Evolutionary conservation across 2,113 vertebrate genomes (phyloP).

Genomic region (Stigmatopora nigra): DNA sequence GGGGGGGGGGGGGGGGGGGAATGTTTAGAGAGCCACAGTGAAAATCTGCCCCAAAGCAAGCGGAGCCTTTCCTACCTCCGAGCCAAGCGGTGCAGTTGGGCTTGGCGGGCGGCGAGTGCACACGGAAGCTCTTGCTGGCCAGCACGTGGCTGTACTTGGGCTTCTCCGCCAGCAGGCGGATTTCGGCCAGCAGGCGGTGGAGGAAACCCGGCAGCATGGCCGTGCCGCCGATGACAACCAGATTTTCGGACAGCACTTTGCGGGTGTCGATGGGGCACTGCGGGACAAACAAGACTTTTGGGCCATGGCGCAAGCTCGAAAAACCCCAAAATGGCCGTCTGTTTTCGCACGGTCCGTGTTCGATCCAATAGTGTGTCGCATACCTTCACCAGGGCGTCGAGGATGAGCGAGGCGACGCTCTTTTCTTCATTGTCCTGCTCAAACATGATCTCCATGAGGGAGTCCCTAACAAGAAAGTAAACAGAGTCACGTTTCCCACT

Average conservation of each 20-base stretch:
- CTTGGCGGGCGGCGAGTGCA: constrained; percentile 90
- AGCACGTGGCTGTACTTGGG: constrained; percentile 84
- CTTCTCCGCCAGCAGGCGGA: constrained; percentile 87
- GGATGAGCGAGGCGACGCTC: constrained; percentile 87
- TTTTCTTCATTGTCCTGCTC: constrained; percentile 98
- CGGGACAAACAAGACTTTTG: no score
- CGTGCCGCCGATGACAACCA: constrained; percentile 90
- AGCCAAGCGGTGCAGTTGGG: constrained; percentile 96
- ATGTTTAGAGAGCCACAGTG: neutral
- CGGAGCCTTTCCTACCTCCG: constrained; percentile 75
- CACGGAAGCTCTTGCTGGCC: constrained; percentile 83
- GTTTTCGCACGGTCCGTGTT: no score
- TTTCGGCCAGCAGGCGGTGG: constrained; percentile 88
- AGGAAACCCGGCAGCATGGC: constrained; percentile 93
- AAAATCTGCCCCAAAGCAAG: neutral
- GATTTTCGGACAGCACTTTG: constrained; percentile 90
- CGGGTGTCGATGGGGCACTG: constrained; percentile 95
- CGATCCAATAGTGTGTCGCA: neutral
- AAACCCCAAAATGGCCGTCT: neutral
- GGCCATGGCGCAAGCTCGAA: no score
- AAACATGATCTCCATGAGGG: constrained; percentile 90
- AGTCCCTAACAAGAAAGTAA: constrained; percentile 74
- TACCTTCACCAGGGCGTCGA: constrained; percentile 92
- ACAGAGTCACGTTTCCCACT: neutral
- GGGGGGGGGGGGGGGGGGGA: no score